Evolutionary conservation across 2,888 invertebrate species (phyloP).

Genomic region (Tenthredo distinguenda): DNA sequence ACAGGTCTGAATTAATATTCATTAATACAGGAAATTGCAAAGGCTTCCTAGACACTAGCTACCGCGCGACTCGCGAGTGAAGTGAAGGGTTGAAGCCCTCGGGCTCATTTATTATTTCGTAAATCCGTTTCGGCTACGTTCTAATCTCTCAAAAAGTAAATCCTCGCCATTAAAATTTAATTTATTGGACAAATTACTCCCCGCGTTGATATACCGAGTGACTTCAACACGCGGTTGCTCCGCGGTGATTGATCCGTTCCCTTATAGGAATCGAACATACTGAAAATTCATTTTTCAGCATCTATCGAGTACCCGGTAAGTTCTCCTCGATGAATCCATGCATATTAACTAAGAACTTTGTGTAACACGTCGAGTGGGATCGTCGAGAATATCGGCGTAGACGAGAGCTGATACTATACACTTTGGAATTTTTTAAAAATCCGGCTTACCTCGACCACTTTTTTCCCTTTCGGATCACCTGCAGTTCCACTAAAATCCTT

Average conservation of each 20-base stretch:
- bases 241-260: neutral
- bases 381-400: slow-evolving; percentile 17
- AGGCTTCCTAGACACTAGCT: slow-evolving; percentile 31
- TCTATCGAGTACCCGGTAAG: neutral
- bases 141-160: slow-evolving; percentile 5
- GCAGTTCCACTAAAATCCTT: neutral
- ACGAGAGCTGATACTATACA: neutral
- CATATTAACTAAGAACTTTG: slow-evolving; percentile 32
- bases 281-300: slow-evolving; percentile 30
- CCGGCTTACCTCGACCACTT: neutral
- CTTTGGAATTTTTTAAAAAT: neutral
- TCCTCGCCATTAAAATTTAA: neutral
- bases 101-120: slow-evolving; percentile 45
- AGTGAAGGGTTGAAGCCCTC: neutral
- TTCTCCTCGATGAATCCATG: slow-evolving; percentile 25
- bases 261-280: neutral
- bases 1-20: slow-evolving; percentile 46
- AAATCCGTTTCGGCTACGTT: slow-evolving; percentile 38
- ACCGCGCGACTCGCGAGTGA: neutral
- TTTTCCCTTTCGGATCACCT: neutral
- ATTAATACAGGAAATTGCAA: slow-evolving; percentile 52
- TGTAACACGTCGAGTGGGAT: slow-evolving; percentile 1
- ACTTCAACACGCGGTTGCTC: neutral
- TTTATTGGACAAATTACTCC: neutral
- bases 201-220: neutral